Base-by-base conservation (phyloP, 1,140 invertebrate genomes). In the Panagrolaimus sp. region DNA sequence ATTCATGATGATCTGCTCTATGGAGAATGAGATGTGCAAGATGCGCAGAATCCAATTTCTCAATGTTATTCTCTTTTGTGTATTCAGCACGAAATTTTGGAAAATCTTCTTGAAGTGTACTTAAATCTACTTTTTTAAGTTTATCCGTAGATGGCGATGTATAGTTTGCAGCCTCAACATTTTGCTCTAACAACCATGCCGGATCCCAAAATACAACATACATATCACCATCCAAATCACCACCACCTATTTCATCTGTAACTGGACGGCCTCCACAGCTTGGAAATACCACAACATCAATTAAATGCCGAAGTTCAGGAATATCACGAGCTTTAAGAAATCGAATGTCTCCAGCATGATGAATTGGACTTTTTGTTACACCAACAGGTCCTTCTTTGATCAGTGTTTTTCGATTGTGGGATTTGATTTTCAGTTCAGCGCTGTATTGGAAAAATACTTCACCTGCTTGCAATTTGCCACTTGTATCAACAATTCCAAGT, bases 161-260 rank as follows among this genome's bases (percentile, higher is more conserved):
- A 27, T 57, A 57, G 5, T 57, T 27, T 27, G 27, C 27, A n/a
- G 78, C 57, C n/a, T 65, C 42, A 13, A 25, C 47, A 63, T 72
- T 80, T 46, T 45, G 16, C 43, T 69, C 53, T n/a, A 78, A 75
- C 27, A 78, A 42, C 27, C 78, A 67, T 7, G 68, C 66, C 14
- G 65, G 27, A 44, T 76, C 63, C 79, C 79, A 81, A 25, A 74
- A 73, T 11, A 80, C 73, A 65, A 73, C 71, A 68, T 78, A 81
- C 64, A 78, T 73, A 70, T 81, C 79, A 9, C 79, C 79, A 68
- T 81, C 79, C 13, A 81, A 63, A 72, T 81, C 79, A 46, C 75
- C 69, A 1, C 65, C 65, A 31, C 74, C 75, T 74, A 83, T 80
- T 67, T 83, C 78, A 72, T 81, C 72, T 13, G 78, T 69, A 66